Conservation (phyloP, 2,888 invertebrate genomes). For the Cremastobaeus sp. region DNA sequence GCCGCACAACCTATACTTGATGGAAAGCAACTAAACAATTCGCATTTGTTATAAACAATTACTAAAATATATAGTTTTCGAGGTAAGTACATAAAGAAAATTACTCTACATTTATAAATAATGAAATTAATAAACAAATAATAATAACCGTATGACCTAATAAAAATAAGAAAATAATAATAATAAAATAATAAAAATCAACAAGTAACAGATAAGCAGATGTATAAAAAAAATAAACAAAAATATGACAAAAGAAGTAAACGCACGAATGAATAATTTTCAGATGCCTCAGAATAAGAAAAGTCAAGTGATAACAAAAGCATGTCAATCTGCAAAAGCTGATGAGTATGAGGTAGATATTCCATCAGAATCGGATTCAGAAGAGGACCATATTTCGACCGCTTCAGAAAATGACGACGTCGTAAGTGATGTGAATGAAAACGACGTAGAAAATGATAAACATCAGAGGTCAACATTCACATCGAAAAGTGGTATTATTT, state of each 20-base stretch:
- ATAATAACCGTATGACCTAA: too few relatives aligned
- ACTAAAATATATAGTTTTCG: too few relatives aligned
- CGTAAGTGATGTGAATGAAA: constrained; percentile 1
- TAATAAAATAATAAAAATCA: too few relatives aligned
- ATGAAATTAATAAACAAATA: too few relatives aligned
- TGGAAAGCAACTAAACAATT: too few relatives aligned
- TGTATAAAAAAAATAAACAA: constrained; percentile 4
- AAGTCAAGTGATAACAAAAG: not conserved
- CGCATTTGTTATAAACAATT: too few relatives aligned
- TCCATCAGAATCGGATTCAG: constrained; percentile 2
- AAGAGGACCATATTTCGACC: constrained; percentile 1
- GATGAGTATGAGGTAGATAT: not conserved
- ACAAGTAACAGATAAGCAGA: too few relatives aligned
- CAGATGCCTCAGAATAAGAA: not conserved
- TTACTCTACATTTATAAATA: too few relatives aligned
- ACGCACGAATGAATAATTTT: not conserved
- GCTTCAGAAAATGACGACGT: constrained; percentile 2
- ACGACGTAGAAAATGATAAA: not conserved
- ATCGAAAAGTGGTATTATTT: not conserved
- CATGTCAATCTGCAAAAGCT: not conserved
- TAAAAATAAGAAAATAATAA: too few relatives aligned
- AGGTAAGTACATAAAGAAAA: too few relatives aligned
- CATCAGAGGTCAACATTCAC: not conserved
- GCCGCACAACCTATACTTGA: too few relatives aligned
- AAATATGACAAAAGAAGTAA: not conserved